Base-by-base conservation (phyloP, 2,888 invertebrate genomes). In the Drosophila greeni region DNA sequence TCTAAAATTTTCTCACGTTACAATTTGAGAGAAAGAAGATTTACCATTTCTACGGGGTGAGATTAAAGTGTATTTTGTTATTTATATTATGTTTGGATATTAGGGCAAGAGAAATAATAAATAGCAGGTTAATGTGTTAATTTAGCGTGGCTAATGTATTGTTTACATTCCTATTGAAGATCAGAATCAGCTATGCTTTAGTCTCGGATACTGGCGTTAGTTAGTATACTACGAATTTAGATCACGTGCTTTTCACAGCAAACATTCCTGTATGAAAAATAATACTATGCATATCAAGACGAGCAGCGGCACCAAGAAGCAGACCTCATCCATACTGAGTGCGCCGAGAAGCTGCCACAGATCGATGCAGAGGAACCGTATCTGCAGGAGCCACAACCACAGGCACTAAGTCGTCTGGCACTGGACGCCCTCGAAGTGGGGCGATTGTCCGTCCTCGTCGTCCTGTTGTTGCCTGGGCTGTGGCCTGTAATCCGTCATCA, bases 401-500 rank as follows among this genome's bases (percentile, higher is more conserved):
- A 73, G 65, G 57, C 68, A 83, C 78, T 87, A 86, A 72, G 85
- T 74, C 5, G 86, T 86, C 75, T 86, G 87, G 47, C 86, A 86
- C 54, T 86, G 86, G 2, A 86, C 86, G 48, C 84, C 77, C 52
- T 86, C 85, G 23, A 86, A 82, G 56, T 81, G 78, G 31, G 82
- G 73, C 45, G 76, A 72, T 60, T 80, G 74, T 5, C 73, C 85
- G 12, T 86, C 86, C 11, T 79, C 87, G 2, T 81, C 82, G 4
- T 88, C 86, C 1, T 33, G 45, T 5, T 48, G 54, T 9, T 42
- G 54, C 16, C 67, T 69, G 3, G 55, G 14, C 16, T 91, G 88
- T 0, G 92, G 92, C 72, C 94, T 93, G 77, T 92, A 94, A 66
- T 96, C 95, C 75, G 91, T 91, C 86, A 97, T 89, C 85, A 94